Conservation (phyloP, 2,888 invertebrate species). For the Piscicola geometra region DNA sequence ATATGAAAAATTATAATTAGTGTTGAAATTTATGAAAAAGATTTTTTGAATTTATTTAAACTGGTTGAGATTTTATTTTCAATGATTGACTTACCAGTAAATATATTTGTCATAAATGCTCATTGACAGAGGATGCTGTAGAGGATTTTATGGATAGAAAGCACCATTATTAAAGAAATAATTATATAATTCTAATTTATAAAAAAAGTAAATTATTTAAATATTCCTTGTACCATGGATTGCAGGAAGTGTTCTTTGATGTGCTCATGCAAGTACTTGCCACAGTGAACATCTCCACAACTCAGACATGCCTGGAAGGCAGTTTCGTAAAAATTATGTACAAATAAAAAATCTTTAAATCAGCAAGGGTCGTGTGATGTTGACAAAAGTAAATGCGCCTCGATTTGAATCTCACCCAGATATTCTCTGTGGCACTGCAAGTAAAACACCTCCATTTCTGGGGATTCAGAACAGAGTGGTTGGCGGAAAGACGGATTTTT, state of each 20-base stretch:
- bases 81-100: constrained; percentile 50
- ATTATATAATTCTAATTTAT: neutral
- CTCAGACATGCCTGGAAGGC: constrained; percentile 52
- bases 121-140: constrained; percentile 52
- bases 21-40: neutral
- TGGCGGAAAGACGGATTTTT: constrained; percentile 46
- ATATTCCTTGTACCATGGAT: constrained; percentile 47
- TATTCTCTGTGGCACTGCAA: constrained; percentile 54
- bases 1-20: neutral
- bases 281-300: constrained; percentile 54
- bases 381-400: too few relatives aligned
- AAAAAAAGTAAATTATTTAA: constrained; percentile 12
- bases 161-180: neutral
- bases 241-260: constrained; percentile 51
- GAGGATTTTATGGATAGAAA: constrained; percentile 31
- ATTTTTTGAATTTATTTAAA: neutral
- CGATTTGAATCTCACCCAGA: constrained; percentile 50
- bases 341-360: neutral
- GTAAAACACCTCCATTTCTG: constrained; percentile 52
- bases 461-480: constrained; percentile 53
- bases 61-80: neutral
- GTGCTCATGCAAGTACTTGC: constrained; percentile 53
- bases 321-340: constrained; percentile 14
- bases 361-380: too few relatives aligned
- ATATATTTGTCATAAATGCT: constrained; percentile 55